Conservation (phyloP, 1,140 invertebrate species). For the Patella vulgata region DNA sequence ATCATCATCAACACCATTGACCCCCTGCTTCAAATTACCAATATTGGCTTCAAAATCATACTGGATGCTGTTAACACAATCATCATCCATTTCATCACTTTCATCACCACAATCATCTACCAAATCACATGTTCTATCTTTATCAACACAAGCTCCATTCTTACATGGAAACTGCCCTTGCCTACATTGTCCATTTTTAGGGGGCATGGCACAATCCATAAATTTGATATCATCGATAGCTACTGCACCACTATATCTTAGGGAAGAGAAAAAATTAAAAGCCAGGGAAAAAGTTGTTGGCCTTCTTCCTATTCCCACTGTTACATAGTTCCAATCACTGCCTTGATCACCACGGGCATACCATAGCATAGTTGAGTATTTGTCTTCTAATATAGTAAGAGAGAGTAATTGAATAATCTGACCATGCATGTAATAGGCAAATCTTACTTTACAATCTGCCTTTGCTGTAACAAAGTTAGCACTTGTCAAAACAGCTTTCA, state of each 20-base stretch:
- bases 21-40: conserved; percentile 32
- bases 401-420: conserved; percentile 31
- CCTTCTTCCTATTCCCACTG: conserved; percentile 25
- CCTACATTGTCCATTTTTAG: conserved; percentile 33
- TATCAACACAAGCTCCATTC: conserved; percentile 46
- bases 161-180: conserved; percentile 40
- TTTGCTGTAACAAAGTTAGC: conserved; percentile 30
- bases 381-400: conserved; percentile 22
- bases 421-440: conserved; percentile 82
- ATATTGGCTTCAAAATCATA: conserved; percentile 48
- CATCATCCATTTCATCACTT: conserved; percentile 37
- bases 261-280: conserved; percentile 2
- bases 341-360: neutral
- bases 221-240: conserved; percentile 80
- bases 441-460: conserved; percentile 59
- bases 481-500: conserved; percentile 36
- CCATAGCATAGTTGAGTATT: neutral
- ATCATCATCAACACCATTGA: conserved; percentile 41
- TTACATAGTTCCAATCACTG: conserved; percentile 4
- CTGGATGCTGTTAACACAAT: neutral
- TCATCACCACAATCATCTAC: conserved; percentile 55
- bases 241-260: conserved; percentile 72
- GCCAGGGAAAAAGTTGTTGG: conserved; percentile 15
- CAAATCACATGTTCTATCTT: conserved; percentile 43
- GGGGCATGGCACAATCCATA: conserved; percentile 48